A percentile compares a stretch with the other conserved stretches of the same genome.
Conservation (phyloP, 2,888 invertebrate genomes). For the Nebria brevicollis region DNA sequence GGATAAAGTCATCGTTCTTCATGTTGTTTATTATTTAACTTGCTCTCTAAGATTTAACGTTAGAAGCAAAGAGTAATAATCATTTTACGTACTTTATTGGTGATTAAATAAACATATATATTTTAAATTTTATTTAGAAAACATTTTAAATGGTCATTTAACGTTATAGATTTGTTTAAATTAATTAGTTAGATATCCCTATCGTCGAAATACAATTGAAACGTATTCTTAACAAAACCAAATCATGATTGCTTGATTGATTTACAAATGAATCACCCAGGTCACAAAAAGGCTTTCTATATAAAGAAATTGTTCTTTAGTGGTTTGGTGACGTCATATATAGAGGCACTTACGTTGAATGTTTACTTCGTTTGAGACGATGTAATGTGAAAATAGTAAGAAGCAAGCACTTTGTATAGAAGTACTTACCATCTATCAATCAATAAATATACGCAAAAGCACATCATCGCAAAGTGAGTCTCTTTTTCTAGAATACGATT, state of each 20-base stretch:
- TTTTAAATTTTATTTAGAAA: no score
- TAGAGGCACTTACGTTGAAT: slow-evolving; percentile 36
- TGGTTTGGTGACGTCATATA: background rate
- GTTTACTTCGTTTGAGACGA: slow-evolving; percentile 24
- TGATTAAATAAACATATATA: no score
- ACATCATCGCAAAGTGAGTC: background rate
- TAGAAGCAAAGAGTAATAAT: no score
- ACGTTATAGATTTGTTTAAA: no score
- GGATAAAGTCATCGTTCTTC: background rate
- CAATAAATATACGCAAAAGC: background rate
- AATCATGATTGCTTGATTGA: background rate
- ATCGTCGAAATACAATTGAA: background rate
- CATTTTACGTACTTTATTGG: no score
- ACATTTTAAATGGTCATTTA: no score
- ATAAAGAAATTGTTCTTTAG: background rate
- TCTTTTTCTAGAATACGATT: background rate
- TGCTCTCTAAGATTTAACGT: no score
- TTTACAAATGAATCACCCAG: background rate
- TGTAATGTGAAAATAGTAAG: slow-evolving; percentile 5
- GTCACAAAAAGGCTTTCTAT: background rate
- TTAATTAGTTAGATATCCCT: no score
- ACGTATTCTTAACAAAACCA: background rate
- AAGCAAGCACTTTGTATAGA: slow-evolving; percentile 37
- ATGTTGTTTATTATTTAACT: no score
- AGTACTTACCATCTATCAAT: no score